Percentiles rank a stretch among this genome's conserved stretches.
Conservation (phyloP, 1,140 invertebrate species). For the Caenorhabditis remanei region DNA sequence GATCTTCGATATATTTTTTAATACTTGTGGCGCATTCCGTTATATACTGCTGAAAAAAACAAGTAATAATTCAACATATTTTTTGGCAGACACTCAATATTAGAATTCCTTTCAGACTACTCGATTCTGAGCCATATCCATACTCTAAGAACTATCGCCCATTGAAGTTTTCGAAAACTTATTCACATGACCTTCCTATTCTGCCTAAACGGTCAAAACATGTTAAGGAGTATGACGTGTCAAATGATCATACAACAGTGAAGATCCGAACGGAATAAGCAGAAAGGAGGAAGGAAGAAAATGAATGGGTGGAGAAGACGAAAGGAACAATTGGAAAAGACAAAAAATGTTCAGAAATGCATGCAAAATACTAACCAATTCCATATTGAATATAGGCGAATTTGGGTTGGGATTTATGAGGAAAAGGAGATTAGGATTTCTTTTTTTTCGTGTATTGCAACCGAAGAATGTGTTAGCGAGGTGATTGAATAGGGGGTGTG, state of each 20-base stretch:
- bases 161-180: background rate
- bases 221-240: background rate
- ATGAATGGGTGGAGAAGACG: background rate
- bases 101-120: too few relatives aligned
- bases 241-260: background rate
- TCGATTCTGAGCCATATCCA: too few relatives aligned
- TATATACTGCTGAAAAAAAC: too few relatives aligned
- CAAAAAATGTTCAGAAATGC: conserved; percentile 4
- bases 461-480: background rate
- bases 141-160: too few relatives aligned
- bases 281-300: background rate
- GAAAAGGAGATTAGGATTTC: background rate
- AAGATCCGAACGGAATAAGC: background rate
- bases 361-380: conserved; percentile 30
- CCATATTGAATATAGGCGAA: background rate
- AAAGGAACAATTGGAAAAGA: conserved; percentile 1
- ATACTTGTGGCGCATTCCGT: too few relatives aligned
- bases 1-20: too few relatives aligned
- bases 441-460: too few relatives aligned
- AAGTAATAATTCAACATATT: too few relatives aligned
- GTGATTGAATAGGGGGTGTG: background rate
- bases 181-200: background rate
- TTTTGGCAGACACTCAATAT: too few relatives aligned
- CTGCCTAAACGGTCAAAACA: background rate
- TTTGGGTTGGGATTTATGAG: background rate